Percentiles rank a stretch among this genome's conserved stretches.
phyloP scores from a whole-genome alignment of 2,113 vertebrate species.

The Azemiops feae region DNA sequence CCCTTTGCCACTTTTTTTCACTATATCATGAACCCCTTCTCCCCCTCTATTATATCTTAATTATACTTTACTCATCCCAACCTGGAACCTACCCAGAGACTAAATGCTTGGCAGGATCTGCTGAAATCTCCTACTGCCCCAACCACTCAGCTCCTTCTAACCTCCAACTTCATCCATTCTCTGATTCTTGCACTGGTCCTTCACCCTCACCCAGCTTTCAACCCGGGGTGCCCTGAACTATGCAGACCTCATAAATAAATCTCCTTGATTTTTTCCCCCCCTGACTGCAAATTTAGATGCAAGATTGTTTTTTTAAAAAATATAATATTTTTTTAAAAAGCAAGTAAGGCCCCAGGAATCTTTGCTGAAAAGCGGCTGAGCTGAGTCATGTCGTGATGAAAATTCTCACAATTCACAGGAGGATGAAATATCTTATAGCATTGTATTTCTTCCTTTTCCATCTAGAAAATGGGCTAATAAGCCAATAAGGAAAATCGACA shows the following conservation, averaged over 20 bases:
- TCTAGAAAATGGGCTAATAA: background rate
- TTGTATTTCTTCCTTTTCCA: background rate
- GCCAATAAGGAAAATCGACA: background rate
- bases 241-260: background rate
- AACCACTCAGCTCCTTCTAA: background rate
- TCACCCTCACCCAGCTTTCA: background rate
- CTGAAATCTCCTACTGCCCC: background rate
- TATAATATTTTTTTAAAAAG: background rate
- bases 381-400: background rate
- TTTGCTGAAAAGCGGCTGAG: background rate
- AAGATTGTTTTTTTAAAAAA: background rate
- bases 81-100: background rate
- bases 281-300: background rate
- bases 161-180: background rate
- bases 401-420: background rate
- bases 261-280: background rate
- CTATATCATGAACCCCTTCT: background rate
- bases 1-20: background rate
- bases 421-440: background rate
- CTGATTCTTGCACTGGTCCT: background rate
- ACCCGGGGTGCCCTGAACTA: background rate
- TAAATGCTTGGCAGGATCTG: background rate
- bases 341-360: background rate
- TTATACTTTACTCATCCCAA: background rate
- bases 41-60: background rate